Conservation (phyloP, 2,888 invertebrate genomes). For the Nudaria mundana region DNA sequence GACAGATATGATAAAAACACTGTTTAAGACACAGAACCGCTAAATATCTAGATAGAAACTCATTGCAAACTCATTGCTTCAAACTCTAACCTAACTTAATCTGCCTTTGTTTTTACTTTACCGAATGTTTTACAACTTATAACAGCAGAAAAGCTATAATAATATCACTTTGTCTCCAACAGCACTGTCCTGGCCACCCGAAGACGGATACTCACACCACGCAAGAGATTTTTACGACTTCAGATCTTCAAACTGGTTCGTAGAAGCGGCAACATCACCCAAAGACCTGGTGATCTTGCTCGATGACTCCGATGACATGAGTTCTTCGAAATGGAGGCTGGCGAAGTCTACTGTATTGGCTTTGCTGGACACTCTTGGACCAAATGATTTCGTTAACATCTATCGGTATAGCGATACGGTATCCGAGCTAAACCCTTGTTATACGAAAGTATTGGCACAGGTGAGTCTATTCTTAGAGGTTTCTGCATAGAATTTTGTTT, state of each 20-base stretch:
- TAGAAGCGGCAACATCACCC: constrained; percentile 97
- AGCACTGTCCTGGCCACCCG: constrained; percentile 93
- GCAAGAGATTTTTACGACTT: constrained; percentile 95
- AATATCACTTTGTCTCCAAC: constrained; percentile 4
- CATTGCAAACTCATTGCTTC: too few species aligned
- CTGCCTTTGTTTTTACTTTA: too few species aligned
- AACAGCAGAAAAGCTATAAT: background rate
- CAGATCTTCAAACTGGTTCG: constrained; percentile 96
- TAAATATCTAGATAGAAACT: too few species aligned
- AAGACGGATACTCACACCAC: constrained; percentile 88
- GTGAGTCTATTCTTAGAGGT: constrained; percentile 73
- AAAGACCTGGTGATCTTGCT: constrained; percentile 97
- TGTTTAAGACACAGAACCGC: too few species aligned
- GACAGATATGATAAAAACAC: too few species aligned
- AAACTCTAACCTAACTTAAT: too few species aligned
- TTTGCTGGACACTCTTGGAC: constrained; percentile 96
- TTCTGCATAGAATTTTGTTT: too few species aligned
- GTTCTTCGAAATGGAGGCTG: constrained; percentile 90
- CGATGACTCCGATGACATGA: constrained; percentile 95
- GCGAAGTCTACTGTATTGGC: constrained; percentile 94
- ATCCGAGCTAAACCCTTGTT: constrained; percentile 93
- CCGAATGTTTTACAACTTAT: too few species aligned
- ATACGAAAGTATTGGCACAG: constrained; percentile 93
- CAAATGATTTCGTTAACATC: constrained; percentile 98
- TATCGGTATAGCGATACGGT: constrained; percentile 93